Conservation (phyloP, 2,797 vertebrate genomes). For the Bradypodion ventrale region DNA sequence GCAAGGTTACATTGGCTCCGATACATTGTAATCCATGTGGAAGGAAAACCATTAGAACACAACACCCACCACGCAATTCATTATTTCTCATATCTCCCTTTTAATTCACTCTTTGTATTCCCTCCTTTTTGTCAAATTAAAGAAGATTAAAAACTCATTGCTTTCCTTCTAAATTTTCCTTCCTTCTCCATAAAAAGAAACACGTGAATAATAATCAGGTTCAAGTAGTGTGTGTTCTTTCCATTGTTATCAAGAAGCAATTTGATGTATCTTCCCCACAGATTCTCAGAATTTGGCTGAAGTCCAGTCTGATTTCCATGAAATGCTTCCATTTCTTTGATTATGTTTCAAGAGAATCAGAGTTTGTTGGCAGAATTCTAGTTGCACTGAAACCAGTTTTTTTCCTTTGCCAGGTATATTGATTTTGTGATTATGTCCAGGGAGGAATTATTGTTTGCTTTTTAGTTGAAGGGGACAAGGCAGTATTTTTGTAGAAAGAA, state of each 20-base stretch:
- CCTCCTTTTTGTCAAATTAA: not conserved
- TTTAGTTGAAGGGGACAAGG: not conserved
- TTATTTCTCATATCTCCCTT: not conserved
- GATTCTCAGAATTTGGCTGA: not conserved
- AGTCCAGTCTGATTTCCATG: slow-evolving; percentile 22
- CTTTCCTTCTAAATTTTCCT: not conserved
- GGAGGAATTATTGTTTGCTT: not conserved
- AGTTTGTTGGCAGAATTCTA: too few species aligned
- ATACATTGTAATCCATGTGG: too few species aligned
- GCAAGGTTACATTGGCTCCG: too few species aligned
- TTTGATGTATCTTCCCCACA: not conserved
- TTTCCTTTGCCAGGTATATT: not conserved
- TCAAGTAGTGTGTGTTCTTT: not conserved
- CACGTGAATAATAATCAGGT: not conserved
- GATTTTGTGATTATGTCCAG: slow-evolving; percentile 20
- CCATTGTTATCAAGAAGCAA: not conserved
- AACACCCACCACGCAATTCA: not conserved
- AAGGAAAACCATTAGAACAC: too few species aligned
- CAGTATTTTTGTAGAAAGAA: slow-evolving; percentile 36
- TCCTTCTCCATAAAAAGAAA: not conserved
- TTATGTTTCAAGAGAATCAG: not conserved
- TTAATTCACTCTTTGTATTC: not conserved
- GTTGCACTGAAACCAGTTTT: not conserved
- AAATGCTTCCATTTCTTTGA: not conserved
- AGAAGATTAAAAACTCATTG: not conserved